Evolutionary conservation across 2,113 vertebrate species (phyloP).

Genomic region (Microtus pennsylvanicus): DNA sequence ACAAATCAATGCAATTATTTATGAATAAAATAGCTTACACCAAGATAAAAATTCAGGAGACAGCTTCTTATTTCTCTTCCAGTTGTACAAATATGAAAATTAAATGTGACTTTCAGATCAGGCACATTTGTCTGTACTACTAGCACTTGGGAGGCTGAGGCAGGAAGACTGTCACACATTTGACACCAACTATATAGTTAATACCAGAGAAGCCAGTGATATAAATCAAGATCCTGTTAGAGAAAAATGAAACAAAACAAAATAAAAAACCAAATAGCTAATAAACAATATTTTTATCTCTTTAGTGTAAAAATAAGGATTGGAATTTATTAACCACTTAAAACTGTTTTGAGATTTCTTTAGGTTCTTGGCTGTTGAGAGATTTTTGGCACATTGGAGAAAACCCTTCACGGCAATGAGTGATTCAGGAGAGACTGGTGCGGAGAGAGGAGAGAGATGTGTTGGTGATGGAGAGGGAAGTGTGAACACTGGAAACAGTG

Average conservation of each 20-base stretch:
- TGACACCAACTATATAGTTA: not conserved
- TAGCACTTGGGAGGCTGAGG: not conserved
- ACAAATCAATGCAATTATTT: conserved; percentile 5
- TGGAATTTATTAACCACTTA: not conserved
- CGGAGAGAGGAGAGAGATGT: not conserved
- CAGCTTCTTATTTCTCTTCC: conserved; percentile 19
- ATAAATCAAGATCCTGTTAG: not conserved
- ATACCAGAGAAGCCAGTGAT: not conserved
- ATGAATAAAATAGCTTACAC: conserved; percentile 12
- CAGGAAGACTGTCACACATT: not conserved
- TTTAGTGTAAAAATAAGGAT: not conserved
- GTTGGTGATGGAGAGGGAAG: not conserved
- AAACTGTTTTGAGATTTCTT: not conserved
- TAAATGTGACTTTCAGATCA: not conserved
- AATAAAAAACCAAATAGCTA: not conserved
- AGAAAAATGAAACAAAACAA: not conserved
- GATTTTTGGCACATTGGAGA: not conserved
- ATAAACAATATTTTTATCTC: not conserved
- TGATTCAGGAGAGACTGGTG: not conserved
- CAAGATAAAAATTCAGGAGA: not conserved
- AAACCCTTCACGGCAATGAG: conserved; percentile 6
- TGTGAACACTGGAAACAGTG: not conserved
- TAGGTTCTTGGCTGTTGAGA: conserved; percentile 7
- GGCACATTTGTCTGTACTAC: not conserved
- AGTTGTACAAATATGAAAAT: not conserved